Base-by-base conservation (phyloP, 2,888 invertebrate genomes). In the Boloria euphrosyne region DNA sequence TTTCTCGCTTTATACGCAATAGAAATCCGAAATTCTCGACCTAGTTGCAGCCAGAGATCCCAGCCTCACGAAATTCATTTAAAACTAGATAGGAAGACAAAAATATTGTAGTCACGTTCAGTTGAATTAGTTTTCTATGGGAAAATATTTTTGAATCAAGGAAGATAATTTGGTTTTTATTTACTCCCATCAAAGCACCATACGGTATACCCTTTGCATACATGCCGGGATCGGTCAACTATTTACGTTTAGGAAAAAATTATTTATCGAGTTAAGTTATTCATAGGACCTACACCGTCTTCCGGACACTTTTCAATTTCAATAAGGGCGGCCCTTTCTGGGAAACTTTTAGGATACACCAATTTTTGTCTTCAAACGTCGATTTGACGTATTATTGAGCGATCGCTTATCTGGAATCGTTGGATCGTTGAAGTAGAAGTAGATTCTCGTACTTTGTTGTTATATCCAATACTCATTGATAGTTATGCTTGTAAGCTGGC, bases 241-340 rank as follows among this genome's bases (percentile, higher is more conserved):
- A 68, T 67, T 73, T 70, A 73, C 51, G 71, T 68, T 62, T 66
- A 67, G 60, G 65, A 65, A 66, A 87, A 87, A 86, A 84, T 84
- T 38, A 38, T 38, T 82, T 80, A 83, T 82, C 78, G 79, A 80
- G 80, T 86, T 85, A 85, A 74, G 74, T 71, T 74, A 89, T 90
- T 89, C 87, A 88, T 88, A 84, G 82, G 72, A 78, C 80, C 78
- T 75, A 73, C 73, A 73, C 73, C 71, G 61, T 73, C 69, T 71
- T 71, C 74, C 71, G 75, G 72, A 79, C 78, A 80, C 78, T 84
- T 87, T 85, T 87, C 87, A 83, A 87, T 88, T 88, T 86, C 84
- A 87, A 85, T 85, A 85, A 84, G 81, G 81, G 78, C 81, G 78
- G 78, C 74, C 78, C 78, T 78, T 79, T 60, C 78, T 68, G 68